Evolutionary conservation across 2,797 vertebrate species (phyloP), one percentile per base, ranked within the genome.

Genomic region (Propithecus perrieri): DNA sequence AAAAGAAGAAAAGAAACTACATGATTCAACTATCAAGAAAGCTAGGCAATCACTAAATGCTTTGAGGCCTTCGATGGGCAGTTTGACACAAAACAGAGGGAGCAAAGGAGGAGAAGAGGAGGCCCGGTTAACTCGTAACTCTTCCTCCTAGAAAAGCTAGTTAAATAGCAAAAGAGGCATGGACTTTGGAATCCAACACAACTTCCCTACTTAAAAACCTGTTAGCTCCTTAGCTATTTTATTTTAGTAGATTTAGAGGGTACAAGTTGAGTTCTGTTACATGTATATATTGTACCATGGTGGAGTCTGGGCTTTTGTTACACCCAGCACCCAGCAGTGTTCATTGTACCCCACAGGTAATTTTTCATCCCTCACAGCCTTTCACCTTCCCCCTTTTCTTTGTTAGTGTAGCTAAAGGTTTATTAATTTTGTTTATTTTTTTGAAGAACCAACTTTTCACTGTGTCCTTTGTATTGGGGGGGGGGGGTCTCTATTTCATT

Each of bases 1-100:
- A 85, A 94, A 78, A 74, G 14, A 83, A 41, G 63, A 18, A 55
- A n/a, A 80, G 87, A 74, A 87, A 90, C 75, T 43, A 35, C 6
- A 48, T 13, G 59, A 53, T 65, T 91, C 71, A 80, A 20, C 46
- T 75, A 1, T 65, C 69, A 78, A 95, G 59, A 89, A 88, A 86
- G 53, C 13, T 57, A 14, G 18, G 20, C 28, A 50, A 28, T 84
- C 74, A 91, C 50, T 78, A 76, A 28, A 94, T 55, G n/a, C 38
- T 83, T 38, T 63, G 69, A 93, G 69, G 46, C 4, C 53, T 38
- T 63, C 50, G n/a, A 24, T 43, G 84, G 43, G 26, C 3, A 15
- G 43, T 75, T 93, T 94, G 48, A 59, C 48, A 46, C 24, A n/a
- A 35, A 85, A 59, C 35, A 57, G 30, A 26, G 0, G 30, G 4